These are phyloP conservation scores for Chromobotia macracanthus DNA, from an alignment of 2,797 vertebrate genomes.

Conservation along the genomic window DNA sequence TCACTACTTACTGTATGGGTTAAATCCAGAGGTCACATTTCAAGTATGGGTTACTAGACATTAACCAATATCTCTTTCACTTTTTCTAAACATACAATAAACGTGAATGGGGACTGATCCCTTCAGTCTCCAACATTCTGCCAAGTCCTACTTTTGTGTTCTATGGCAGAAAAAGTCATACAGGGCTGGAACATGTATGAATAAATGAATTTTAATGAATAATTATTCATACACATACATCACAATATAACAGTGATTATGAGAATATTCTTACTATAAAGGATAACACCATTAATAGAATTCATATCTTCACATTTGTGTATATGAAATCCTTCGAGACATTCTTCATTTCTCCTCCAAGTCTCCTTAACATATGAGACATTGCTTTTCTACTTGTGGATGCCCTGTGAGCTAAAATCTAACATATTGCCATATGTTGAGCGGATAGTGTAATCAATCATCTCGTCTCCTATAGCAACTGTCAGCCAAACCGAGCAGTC, in stretches of 20 bases:
- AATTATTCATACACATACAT: neutral
- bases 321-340: slow-evolving; percentile 50
- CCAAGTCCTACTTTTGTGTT: neutral
- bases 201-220: neutral
- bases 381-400: slow-evolving; percentile 36
- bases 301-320: slow-evolving; percentile 48
- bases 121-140: neutral
- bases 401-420: slow-evolving; percentile 56
- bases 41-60: neutral
- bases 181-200: neutral
- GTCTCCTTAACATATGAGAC: slow-evolving; percentile 42
- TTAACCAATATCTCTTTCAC: neutral
- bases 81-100: neutral
- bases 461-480: slow-evolving; percentile 73
- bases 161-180: neutral
- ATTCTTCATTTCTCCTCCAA: slow-evolving; percentile 56
- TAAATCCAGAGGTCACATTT: neutral
- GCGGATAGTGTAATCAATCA: slow-evolving; percentile 70
- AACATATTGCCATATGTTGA: slow-evolving; percentile 59
- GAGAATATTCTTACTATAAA: slow-evolving; percentile 16
- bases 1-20: too few species aligned
- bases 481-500: slow-evolving; percentile 63
- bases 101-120: neutral
- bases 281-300: slow-evolving; percentile 40
- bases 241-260: slow-evolving; percentile 11